Evolutionary conservation across 1,140 invertebrate species (phyloP).

Genomic region (Drosophila watanabei): DNA sequence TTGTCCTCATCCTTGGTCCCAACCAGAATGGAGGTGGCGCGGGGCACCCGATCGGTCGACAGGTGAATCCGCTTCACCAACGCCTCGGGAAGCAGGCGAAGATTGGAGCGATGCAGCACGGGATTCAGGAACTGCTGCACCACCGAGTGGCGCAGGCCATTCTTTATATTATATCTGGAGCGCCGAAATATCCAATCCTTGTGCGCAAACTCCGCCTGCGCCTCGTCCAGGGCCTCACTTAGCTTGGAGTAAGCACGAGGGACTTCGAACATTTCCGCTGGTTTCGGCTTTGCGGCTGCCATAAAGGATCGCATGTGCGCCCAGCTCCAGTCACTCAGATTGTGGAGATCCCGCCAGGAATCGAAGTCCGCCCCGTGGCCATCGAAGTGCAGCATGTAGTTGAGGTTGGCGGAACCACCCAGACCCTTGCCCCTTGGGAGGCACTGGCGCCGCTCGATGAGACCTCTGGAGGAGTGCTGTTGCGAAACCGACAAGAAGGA

Average conservation of each 20-base stretch:
- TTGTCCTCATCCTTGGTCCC: constrained; percentile 71
- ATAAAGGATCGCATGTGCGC: constrained; percentile 59
- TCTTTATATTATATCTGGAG: constrained; percentile 87
- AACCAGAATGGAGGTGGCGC: constrained; percentile 62
- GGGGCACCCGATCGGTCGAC: background rate
- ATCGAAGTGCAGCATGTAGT: constrained; percentile 89
- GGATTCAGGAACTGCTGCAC: constrained; percentile 89
- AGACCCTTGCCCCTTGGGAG: constrained; percentile 90
- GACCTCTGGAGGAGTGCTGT: constrained; percentile 88
- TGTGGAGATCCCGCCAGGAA: constrained; percentile 86
- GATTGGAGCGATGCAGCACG: constrained; percentile 88
- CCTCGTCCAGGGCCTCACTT: constrained; percentile 86
- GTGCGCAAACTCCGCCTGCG: constrained; percentile 85
- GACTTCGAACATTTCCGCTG: constrained; percentile 57
- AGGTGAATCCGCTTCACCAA: constrained; percentile 87
- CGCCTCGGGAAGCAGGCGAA: constrained; percentile 90
- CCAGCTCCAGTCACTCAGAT: constrained; percentile 87
- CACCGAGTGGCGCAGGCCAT: constrained; percentile 90
- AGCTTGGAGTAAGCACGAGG: constrained; percentile 81
- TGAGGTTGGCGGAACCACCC: constrained; percentile 90
- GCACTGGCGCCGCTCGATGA: constrained; percentile 88
- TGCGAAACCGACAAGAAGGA: constrained; percentile 88
- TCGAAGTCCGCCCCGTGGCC: constrained; percentile 88
- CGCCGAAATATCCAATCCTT: constrained; percentile 85
- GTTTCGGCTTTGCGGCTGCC: constrained; percentile 50